Evolutionary conservation across 2,888 invertebrate genomes (phyloP).

Genomic region (Podabrus alpinus): DNA sequence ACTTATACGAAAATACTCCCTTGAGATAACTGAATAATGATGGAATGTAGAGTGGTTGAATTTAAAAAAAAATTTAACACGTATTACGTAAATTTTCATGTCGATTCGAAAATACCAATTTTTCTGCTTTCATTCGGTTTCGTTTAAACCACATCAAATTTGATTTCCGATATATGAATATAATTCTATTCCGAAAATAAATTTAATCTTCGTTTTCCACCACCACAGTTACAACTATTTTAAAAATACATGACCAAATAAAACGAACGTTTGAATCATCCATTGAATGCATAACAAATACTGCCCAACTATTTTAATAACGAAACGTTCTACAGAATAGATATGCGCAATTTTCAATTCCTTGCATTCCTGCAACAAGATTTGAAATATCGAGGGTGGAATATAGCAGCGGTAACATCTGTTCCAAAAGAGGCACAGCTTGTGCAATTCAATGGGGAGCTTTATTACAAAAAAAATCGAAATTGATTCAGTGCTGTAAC

Average conservation of each 20-base stretch:
- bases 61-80: neutral
- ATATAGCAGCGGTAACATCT: constrained; percentile 19
- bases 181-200: no score
- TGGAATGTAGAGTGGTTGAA: neutral
- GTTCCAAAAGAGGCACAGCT: constrained; percentile 25
- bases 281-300: constrained; percentile 13
- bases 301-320: constrained; percentile 21
- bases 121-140: no score
- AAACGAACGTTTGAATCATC: neutral
- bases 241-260: neutral
- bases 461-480: constrained; percentile 20
- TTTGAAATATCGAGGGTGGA: constrained; percentile 22
- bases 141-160: no score
- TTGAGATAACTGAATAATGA: constrained; percentile 17
- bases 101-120: no score
- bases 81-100: no score
- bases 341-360: constrained; percentile 22
- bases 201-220: no score
- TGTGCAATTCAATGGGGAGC: constrained; percentile 21
- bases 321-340: constrained; percentile 7
- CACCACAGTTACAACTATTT: neutral
- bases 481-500: constrained; percentile 18
- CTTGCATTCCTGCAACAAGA: constrained; percentile 23
- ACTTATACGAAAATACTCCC: constrained; percentile 30
- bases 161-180: no score